phyloP scores from a whole-genome alignment of 2,797 vertebrate species.

The Hippopotamyrus pictus region DNA sequence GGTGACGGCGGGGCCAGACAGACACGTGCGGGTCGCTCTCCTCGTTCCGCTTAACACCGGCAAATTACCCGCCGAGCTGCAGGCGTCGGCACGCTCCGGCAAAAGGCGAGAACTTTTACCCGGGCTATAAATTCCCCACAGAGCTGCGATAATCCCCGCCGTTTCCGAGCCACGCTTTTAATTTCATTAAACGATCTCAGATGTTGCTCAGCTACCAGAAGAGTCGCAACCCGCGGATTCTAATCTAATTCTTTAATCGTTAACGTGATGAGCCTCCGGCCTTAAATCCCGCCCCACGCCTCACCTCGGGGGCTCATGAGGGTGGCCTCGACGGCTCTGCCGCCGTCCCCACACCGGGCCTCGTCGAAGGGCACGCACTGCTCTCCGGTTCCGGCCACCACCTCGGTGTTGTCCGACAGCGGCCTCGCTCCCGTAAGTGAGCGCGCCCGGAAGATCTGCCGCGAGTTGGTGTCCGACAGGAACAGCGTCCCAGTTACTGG shows the following conservation, averaged over 20 bases:
- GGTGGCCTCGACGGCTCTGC: constrained; percentile 78
- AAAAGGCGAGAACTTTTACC: background rate
- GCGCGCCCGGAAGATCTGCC: constrained; percentile 73
- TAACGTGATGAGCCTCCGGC: background rate
- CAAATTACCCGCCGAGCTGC: background rate
- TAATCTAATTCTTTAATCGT: constrained; percentile 1
- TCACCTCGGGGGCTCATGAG: constrained; percentile 82
- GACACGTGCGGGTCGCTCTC: background rate
- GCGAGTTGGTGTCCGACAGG: constrained; percentile 79
- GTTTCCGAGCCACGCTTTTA: background rate
- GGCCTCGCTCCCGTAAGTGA: constrained; percentile 65
- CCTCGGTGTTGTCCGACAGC: constrained; percentile 70
- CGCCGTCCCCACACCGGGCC: constrained; percentile 75
- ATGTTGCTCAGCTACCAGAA: background rate
- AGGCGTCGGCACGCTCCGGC: background rate
- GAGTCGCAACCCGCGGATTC: background rate
- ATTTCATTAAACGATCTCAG: constrained; percentile 9
- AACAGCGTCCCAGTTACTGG: constrained; percentile 74
- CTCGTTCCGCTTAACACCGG: background rate
- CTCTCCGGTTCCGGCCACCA: constrained; percentile 78
- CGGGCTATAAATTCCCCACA: background rate
- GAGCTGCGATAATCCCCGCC: background rate
- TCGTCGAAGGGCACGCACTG: constrained; percentile 82
- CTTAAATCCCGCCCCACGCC: background rate
- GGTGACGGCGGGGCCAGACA: background rate